Percentiles rank a stretch among this genome's conserved stretches.
These are phyloP conservation scores for Champsocephalus gunnari DNA, from an alignment of 2,797 vertebrate species.

Conservation along the genomic window DNA sequence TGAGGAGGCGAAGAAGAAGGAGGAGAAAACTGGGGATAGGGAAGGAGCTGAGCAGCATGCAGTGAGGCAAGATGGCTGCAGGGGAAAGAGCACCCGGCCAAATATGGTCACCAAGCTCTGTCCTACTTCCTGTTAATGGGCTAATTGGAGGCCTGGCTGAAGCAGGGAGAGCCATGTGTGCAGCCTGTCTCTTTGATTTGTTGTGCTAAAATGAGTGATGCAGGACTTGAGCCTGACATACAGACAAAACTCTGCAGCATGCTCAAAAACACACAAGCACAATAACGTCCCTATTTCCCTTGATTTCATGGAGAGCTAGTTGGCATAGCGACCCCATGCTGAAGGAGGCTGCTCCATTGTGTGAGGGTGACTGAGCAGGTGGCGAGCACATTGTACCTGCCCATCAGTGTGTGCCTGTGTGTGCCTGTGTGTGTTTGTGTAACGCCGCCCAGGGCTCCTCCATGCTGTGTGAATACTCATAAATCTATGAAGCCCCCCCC, in stretches of 20 bases:
- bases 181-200: conserved; percentile 67
- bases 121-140: conserved; percentile 82
- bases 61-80: conserved; percentile 78
- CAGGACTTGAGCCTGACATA: conserved; percentile 63
- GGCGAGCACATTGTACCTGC: conserved; percentile 44
- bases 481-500: conserved; percentile 52
- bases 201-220: conserved; percentile 68
- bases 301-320: conserved; percentile 37
- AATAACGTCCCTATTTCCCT: conserved; percentile 28
- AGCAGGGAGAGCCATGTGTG: conserved; percentile 71
- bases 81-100: conserved; percentile 77
- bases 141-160: conserved; percentile 66
- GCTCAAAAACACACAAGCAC: background rate
- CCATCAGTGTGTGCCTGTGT: conserved; percentile 29
- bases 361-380: conserved; percentile 51
- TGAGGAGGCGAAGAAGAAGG: conserved; percentile 9
- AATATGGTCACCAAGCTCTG: conserved; percentile 79
- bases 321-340: conserved; percentile 56
- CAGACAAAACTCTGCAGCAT: conserved; percentile 60
- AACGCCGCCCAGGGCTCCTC: conserved; percentile 36
- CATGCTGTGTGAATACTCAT: conserved; percentile 53
- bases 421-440: conserved; percentile 37
- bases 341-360: conserved; percentile 45
- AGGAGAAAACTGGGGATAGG: conserved; percentile 52
- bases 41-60: conserved; percentile 57